Evolutionary conservation across 2,113 vertebrate genomes (phyloP).

Genomic region (Cyprinus carpio): DNA sequence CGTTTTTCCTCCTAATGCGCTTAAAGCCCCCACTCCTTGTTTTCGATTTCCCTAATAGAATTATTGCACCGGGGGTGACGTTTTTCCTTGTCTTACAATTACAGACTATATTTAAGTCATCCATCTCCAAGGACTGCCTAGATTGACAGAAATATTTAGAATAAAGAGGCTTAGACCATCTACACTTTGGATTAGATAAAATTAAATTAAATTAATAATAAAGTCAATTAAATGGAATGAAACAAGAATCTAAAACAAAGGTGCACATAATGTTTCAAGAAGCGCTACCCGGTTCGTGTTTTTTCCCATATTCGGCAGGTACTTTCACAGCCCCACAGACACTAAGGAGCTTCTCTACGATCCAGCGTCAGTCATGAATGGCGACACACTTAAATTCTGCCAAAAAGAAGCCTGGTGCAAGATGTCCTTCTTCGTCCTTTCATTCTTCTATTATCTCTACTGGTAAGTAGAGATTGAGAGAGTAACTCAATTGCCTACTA

Average conservation of each 20-base stretch:
- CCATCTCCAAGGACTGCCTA: neutral
- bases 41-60: neutral
- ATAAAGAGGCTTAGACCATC: neutral
- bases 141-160: neutral
- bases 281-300: conserved; percentile 70
- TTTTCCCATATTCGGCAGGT: conserved; percentile 80
- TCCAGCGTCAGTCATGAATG: conserved; percentile 93
- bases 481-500: neutral
- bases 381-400: conserved; percentile 94
- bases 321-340: conserved; percentile 94
- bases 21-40: neutral
- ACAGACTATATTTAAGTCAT: neutral
- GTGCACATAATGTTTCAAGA: conserved; percentile 12
- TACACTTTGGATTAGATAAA: neutral
- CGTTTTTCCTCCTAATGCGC: neutral
- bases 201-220: neutral
- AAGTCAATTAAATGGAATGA: no score
- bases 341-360: conserved; percentile 93
- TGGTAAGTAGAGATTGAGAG: conserved; percentile 80
- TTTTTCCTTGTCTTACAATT: neutral
- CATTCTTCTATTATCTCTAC: conserved; percentile 99
- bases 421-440: conserved; percentile 96
- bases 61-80: neutral
- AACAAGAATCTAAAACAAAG: neutral
- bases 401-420: conserved; percentile 99